These are phyloP conservation scores for Caenorhabditis doughertyi DNA, from an alignment of 2,888 invertebrate species.

Conservation along the genomic window DNA sequence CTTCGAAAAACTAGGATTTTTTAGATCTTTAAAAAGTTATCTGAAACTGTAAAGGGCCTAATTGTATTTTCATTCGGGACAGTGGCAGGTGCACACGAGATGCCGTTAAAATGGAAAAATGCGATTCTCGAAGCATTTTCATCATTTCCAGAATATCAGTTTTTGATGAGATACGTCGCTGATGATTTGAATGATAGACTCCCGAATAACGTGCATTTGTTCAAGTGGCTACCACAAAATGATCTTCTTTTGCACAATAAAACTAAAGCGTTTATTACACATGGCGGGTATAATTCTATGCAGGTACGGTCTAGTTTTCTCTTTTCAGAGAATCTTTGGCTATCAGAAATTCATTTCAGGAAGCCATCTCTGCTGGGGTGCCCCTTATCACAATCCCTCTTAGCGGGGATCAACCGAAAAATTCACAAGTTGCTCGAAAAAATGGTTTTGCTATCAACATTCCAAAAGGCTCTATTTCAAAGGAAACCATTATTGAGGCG, in stretches of 20 bases:
- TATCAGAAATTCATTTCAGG: no score
- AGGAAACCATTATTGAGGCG: conserved; percentile 50
- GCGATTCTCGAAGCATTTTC: conserved; percentile 66
- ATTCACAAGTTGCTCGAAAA: conserved; percentile 71
- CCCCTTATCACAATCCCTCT: conserved; percentile 72
- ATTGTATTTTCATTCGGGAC: conserved; percentile 77
- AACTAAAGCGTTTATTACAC: conserved; percentile 87
- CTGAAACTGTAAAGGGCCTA: conserved; percentile 66
- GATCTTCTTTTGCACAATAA: conserved; percentile 86
- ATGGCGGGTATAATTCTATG: conserved; percentile 88
- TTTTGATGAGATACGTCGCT: conserved; percentile 70
- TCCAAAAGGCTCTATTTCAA: conserved; percentile 47
- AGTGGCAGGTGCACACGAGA: conserved; percentile 66
- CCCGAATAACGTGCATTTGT: conserved; percentile 71
- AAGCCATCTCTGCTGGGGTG: conserved; percentile 70
- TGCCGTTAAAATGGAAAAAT: conserved; percentile 68
- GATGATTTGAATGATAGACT: conserved; percentile 60
- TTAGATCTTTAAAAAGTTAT: conserved; percentile 70
- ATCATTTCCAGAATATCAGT: conserved; percentile 71
- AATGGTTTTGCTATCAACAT: conserved; percentile 68
- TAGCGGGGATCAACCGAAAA: conserved; percentile 74
- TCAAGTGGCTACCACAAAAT: conserved; percentile 76
- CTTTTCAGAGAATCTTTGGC: not conserved
- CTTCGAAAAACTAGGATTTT: no score
- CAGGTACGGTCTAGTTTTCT: conserved; percentile 85